phyloP scores from a whole-genome alignment of 2,113 vertebrate species.

The Actenoides lindsayi region DNA sequence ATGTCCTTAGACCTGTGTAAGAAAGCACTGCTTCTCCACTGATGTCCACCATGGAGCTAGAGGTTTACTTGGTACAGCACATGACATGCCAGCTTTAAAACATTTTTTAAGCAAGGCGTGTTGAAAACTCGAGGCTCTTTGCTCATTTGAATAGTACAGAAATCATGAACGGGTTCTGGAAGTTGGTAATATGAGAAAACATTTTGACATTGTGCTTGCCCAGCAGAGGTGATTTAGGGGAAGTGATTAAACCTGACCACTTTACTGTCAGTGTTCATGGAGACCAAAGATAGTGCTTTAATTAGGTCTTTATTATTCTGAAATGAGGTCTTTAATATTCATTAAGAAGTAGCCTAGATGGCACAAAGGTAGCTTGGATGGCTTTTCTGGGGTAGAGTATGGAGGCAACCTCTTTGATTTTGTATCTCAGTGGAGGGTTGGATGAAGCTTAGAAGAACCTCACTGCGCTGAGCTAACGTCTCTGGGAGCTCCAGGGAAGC shows the following conservation, averaged over 20 bases:
- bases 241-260: slow-evolving; percentile 82
- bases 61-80: neutral
- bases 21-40: neutral
- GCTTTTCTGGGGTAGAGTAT: neutral
- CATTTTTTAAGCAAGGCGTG: neutral
- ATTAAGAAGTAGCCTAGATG: neutral
- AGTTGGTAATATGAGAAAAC: neutral
- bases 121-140: neutral
- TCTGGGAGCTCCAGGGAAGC: neutral
- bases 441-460: neutral
- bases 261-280: slow-evolving; percentile 78
- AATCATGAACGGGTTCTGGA: neutral
- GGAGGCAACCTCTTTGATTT: neutral
- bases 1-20: neutral
- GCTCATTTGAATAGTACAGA: neutral
- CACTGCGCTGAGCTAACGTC: neutral
- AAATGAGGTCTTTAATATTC: slow-evolving; percentile 34
- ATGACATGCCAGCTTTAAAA: neutral
- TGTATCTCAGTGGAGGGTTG: neutral
- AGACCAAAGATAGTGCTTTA: slow-evolving; percentile 75
- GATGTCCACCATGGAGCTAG: neutral
- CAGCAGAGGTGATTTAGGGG: slow-evolving; percentile 83
- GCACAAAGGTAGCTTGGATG: neutral
- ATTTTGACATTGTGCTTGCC: slow-evolving; percentile 62
- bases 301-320: too few species aligned